These are phyloP conservation scores for Saturnia japonica DNA, from an alignment of 2,888 invertebrate species.

Conservation along the genomic window DNA sequence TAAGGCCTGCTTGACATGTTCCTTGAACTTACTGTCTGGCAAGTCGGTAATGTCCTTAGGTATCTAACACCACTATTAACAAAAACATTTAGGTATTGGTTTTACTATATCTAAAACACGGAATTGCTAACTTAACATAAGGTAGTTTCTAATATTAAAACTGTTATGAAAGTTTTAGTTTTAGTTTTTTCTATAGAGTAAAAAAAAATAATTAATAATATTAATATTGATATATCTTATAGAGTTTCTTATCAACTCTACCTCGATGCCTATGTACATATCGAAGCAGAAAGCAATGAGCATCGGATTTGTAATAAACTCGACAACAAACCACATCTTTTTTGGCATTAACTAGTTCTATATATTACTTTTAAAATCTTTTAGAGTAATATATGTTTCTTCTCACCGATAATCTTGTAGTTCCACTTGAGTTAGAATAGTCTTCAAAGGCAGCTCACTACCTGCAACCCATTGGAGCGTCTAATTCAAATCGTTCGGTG, in stretches of 20 bases:
- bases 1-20: no score
- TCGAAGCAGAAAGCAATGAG: neutral
- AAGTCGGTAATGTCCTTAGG: no score
- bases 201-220: neutral
- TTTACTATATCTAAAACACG: no score
- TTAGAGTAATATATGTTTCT: neutral
- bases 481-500: constrained; percentile 36
- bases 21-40: no score
- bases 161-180: no score
- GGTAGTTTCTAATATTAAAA: no score
- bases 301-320: neutral
- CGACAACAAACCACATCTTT: neutral
- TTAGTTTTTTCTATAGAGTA: no score
- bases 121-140: no score
- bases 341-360: neutral
- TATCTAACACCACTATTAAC: no score
- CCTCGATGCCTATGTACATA: neutral
- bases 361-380: neutral
- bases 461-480: constrained; percentile 27
- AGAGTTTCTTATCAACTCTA: neutral
- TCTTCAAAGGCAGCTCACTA: constrained; percentile 26
- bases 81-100: no score
- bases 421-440: constrained; percentile 9
- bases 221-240: neutral
- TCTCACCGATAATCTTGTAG: constrained; percentile 3